Evolutionary conservation across 2,888 invertebrate genomes (phyloP), one percentile per base, ranked within the genome.

Genomic region (Protodeltote pygarga): DNA sequence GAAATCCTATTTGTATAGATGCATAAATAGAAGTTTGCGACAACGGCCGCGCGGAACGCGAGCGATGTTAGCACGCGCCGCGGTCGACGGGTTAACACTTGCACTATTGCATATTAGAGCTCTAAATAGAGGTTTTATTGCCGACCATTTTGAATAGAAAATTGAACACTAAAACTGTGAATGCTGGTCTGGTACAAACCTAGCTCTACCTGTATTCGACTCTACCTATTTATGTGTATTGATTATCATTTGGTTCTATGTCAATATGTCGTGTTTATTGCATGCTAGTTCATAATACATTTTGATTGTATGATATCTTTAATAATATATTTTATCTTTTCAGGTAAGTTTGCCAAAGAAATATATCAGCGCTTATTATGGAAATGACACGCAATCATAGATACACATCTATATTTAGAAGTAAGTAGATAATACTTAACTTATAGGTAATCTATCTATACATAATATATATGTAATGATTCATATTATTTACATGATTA

Each of bases 1-100:
- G 85, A 86, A 85, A 81, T 77, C 71, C 75, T 79, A 77, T 80
- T 76, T 68, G 65, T 61, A 74, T 57, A 48, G 50, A 38, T 52
- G 63, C 70, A 42, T 71, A 79, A 82, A 84, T 85, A 85, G 79
- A 77, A 44, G 17, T 49, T 35, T 32, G 66, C 53, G 59, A 64
- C 65, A 71, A 60, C 65, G 51, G 52, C 39, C 42, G 41, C 31
- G 47, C 27, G 42, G 42, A 19, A 46, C 44, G 49, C 34, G 31
- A 41, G 48, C 47, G 27, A 33, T 40, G 25, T 35, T 6, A 51
- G 49, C 39, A 19, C 47, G 33, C 15, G 33, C 15, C 38, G 27
- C 17, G 23, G 28, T 9, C 44, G 27, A n/a, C 40, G 15, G 15
- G 29, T 3, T 15, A 24, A 27, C 60, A 28, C 52, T 40, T 46